Evolutionary conservation across 2,888 invertebrate species (phyloP), one percentile per base, ranked within the genome.

Genomic region (Drosophila buzzatii): DNA sequence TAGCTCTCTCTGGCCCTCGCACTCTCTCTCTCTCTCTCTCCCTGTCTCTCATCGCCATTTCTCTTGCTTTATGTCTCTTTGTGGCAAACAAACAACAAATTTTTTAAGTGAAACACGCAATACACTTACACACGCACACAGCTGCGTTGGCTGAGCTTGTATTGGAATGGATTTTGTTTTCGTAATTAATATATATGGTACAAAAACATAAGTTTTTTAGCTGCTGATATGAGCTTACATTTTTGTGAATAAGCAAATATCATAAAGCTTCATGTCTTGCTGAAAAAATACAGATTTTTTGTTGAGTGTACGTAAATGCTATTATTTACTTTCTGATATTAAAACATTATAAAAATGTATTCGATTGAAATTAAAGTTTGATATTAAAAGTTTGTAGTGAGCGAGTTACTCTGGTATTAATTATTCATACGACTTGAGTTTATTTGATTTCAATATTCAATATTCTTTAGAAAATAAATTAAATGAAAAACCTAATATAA

Each of bases 71-170:
- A 64, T 68, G 44, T 66, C 65, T 59, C 66, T 63, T 57, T 76
- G 68, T 63, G 70, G 60, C 72, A 81, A 74, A 66, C 79, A 81
- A 81, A 87, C 74, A 83, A 75, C 63, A 66, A 57, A 58, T 69
- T 68, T 76, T 76, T 62, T 55, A 58, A 68, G 41, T 60, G 49
- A 45, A 53, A 52, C 77, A 72, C 64, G 73, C 44, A 62, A 61
- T 60, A 52, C 53, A 41, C 44, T 45, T 42, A 45, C 57, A 27
- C 39, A 47, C 44, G 47, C 42, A 58, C 23, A 53, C 18, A 37
- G 12, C 37, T 52, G 44, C 33, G 20, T 6, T 20, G 49, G 47
- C 57, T 58, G 58, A 52, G 53, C 4, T 63, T 67, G 47, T 47
- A 27, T 66, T 33, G 55, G 47, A 69, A 47, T 7, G 42, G 49